Evolutionary conservation across 2,888 invertebrate species (phyloP), one percentile per base, ranked within the genome.

Genomic region (Drosophila merina): DNA sequence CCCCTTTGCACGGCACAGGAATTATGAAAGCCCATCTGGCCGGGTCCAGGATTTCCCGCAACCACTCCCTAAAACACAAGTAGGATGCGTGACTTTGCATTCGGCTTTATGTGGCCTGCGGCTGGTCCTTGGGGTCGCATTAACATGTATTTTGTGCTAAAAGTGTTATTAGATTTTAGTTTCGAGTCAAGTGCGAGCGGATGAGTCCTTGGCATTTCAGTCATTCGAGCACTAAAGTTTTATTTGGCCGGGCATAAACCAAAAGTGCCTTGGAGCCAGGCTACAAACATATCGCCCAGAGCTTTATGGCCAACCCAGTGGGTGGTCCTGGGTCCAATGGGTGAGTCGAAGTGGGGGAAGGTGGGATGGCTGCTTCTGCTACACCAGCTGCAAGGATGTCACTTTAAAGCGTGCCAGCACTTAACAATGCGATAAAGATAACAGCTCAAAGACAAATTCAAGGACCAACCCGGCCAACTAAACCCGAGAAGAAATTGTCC

Each of bases 161-260:
- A 86, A 86, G 86, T 88, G 85, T 86, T 86, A 84, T 86, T 86
- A 86, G 86, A 83, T 88, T 86, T 88, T 84, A 88, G 88, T 84
- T 86, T 84, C 78, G 78, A 83, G 81, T 86, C 82, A 86, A 83
- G 81, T 83, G 86, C 71, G 62, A 57, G 49, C 45, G 50, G 6
- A 44, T 28, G 9, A 42, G 25, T 25, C 49, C 49, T 55, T 67
- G 66, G 54, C 36, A 12, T 59, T 55, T 68, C 76, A 57, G 73
- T 72, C 67, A 38, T 66, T 72, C 54, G 77, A 69, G 79, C 85
- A 86, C 74, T 83, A 86, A 83, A 83, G 87, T 83, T 83, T 83
- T 83, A 83, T 83, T 85, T 64, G 72, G 70, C 57, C 31, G 49
- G 60, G 74, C 87, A 83, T 83, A 86, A 86, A 83, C 69, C 79